Evolutionary conservation across 2,888 invertebrate species (phyloP).

Genomic region (Standfussiana lucernea): DNA sequence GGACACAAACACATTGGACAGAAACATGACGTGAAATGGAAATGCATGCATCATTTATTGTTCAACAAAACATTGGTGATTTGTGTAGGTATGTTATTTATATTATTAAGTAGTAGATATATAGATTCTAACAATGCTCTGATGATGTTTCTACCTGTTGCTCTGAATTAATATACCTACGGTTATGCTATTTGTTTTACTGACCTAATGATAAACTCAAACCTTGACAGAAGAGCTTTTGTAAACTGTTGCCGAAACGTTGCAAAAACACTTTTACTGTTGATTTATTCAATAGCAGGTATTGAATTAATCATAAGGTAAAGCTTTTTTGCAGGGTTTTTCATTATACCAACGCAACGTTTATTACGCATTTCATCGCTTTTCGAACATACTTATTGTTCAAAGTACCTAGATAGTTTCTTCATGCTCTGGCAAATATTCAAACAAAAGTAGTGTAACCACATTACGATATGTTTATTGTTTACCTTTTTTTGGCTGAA

Average conservation of each 20-base stretch:
- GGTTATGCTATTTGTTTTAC: neutral
- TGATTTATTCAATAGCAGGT: too few relatives aligned
- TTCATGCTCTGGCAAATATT: neutral
- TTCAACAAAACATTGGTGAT: conserved; percentile 4
- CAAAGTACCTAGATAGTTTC: neutral
- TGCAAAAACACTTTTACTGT: too few relatives aligned
- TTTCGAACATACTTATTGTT: neutral
- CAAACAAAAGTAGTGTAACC: conserved; percentile 1
- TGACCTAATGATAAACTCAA: neutral
- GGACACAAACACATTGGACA: conserved; percentile 33
- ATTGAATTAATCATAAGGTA: too few relatives aligned
- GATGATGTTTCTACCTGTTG: neutral
- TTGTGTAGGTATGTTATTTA: neutral
- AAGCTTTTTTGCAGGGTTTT: too few relatives aligned
- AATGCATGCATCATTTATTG: conserved; percentile 44
- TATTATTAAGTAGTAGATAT: neutral
- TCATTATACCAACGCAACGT: neutral
- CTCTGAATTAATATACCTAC: neutral
- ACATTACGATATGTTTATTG: conserved; percentile 24
- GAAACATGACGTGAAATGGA: conserved; percentile 28
- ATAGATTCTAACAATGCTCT: neutral
- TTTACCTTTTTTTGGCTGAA: conserved; percentile 14
- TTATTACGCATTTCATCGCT: neutral
- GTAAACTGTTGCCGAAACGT: neutral
- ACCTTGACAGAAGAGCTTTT: neutral